A percentile compares a stretch with the other conserved stretches of the same genome.
Conservation (phyloP, 2,113 vertebrate species). For the Laterallus jamaicensis region DNA sequence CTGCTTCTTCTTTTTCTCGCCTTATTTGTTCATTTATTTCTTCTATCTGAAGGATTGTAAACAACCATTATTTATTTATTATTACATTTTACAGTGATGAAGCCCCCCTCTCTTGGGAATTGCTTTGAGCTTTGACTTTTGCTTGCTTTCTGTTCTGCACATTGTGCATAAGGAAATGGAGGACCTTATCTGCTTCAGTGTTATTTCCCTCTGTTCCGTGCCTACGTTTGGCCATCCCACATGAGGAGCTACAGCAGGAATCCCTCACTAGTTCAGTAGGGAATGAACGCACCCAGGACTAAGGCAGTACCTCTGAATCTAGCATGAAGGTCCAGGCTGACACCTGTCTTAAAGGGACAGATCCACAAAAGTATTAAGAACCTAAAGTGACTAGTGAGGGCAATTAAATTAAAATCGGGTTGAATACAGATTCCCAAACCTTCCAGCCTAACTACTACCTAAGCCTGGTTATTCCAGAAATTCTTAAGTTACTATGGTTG, state of each 20-base stretch:
- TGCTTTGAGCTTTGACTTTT: neutral
- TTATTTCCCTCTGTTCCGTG: neutral
- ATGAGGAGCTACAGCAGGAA: neutral
- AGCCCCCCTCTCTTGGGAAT: neutral
- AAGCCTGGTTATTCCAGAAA: neutral
- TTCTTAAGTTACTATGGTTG: neutral
- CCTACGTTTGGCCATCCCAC: neutral
- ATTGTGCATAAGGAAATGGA: neutral
- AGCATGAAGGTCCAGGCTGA: neutral
- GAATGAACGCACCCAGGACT: neutral
- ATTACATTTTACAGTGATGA: neutral
- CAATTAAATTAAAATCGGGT: neutral
- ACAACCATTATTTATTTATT: neutral
- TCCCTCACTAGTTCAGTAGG: neutral
- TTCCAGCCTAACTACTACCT: neutral
- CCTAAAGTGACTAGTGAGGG: neutral
- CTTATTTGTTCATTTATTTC: constrained; percentile 92
- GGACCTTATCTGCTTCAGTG: neutral
- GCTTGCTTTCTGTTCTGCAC: neutral
- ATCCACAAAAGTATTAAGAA: constrained; percentile 20
- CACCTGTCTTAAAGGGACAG: neutral
- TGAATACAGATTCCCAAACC: neutral
- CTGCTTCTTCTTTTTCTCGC: constrained; percentile 88
- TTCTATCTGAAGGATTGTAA: constrained; percentile 82
- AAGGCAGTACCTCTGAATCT: neutral